Base-by-base conservation (phyloP, 2,888 invertebrate species). In the Hirudinaria manillensis region DNA sequence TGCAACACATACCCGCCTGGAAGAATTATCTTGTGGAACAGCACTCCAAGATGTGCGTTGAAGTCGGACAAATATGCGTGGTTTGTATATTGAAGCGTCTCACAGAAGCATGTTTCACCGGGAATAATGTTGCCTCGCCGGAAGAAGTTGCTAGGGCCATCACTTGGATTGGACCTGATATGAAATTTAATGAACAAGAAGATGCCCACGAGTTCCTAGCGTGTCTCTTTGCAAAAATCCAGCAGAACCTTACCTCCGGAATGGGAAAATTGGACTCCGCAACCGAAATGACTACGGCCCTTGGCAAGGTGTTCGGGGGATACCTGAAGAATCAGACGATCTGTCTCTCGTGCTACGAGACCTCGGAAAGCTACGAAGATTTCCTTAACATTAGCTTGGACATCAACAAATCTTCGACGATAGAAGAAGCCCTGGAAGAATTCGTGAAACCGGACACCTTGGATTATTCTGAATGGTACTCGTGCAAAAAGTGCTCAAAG, bases 131-230 rank as follows among this genome's bases (percentile, higher is more conserved):
- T 45, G 45, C 45, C 1, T 45, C 45, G 45, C 45, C 45, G 45
- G 16, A 16, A 45, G 45, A 45, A 45, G 16, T 45, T 45, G 10
- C 45, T 1, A 16, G 10, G 45, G 16, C 10, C 45, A 45, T 45
- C 45, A 7, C 45, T 16, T 16, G 45, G 13, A 73, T 73, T 21
- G 73, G 56, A 7, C 21, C 19, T 3, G 61, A 73, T 34, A 65
- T 73, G 73, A 36, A 13, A 34, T 6, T 21, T 1, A 36, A 36
- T n/a, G 24, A 65, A 24, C 73, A 73, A 38, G 73, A 73, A 36
- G 73, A 73, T 73, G 73, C 73, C 10, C 73, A 73, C 45, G 73
- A 73, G 24, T 73, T 73, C 27, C 73, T 73, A 4, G n/a, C 61
- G 10, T 65, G 65, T 19, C 65, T 73, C 36, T 27, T 73, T 19